Base-by-base conservation (phyloP, 2,888 invertebrate species). In the Polia nebulosa region DNA sequence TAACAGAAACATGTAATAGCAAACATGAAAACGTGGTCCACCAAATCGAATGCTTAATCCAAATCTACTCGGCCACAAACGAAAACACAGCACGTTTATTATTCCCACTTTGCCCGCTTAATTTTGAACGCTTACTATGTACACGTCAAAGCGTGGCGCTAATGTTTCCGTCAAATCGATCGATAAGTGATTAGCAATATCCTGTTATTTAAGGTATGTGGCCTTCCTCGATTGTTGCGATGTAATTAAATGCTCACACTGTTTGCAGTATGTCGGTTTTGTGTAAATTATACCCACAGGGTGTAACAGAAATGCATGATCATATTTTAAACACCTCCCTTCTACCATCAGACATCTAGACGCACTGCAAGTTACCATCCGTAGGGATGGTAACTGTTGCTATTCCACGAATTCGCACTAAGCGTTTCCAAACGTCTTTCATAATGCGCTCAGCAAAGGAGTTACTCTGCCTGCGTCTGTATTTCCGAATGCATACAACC, bases 161-260 rank as follows among this genome's bases (percentile, higher is more conserved):
- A 69, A 71, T 67, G 80, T 67, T 66, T 68, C 36, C 67, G 62
- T 72, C 55, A 52, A 44, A 39, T 44, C n/a, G 60, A 77, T 80
- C 77, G 58, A 79, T 72, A 70, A 68, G 51, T 79, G 70, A 79
- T 80, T 72, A 67, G 57, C 57, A 27, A 58, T 82, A 72, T 72
- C 56, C 63, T 66, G 59, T 71, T 73, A 72, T 81, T 80, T 80
- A 74, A 62, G 56, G 55, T 59, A 17, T 53, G 51, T 15, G 34
- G 78, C 29, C 51, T 61, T 34, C 27, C 34, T 60, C 49, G 32
- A 70, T 65, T 70, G 59, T 56, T 57, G 41, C 32, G 7, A 39
- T 52, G 59, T 80, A 75, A 77, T 71, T 65, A 65, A 80, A 80
- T 65, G 58, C 27, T 47, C n/a, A 32, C 27, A 51, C 15, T 59